phyloP scores from a whole-genome alignment of 2,888 invertebrate genomes.

The Dusona sp. region DNA sequence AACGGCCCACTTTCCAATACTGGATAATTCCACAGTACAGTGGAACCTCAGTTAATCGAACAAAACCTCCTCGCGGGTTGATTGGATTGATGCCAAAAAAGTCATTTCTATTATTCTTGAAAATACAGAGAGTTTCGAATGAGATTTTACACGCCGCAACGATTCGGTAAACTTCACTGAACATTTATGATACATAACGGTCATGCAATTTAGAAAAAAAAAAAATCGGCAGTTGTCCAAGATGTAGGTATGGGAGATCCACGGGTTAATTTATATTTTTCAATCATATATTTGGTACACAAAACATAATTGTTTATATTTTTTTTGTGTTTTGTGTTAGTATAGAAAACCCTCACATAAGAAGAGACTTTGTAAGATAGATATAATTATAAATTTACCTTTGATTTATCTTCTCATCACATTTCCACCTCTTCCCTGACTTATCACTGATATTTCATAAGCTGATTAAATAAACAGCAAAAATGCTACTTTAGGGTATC shows the following conservation, averaged over 20 bases:
- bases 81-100: neutral
- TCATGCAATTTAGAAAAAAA: neutral
- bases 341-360: neutral
- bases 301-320: neutral
- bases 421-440: neutral
- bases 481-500: neutral
- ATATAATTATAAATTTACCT: slow-evolving; percentile 13
- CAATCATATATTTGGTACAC: neutral
- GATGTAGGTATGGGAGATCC: neutral
- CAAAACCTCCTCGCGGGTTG: neutral
- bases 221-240: neutral
- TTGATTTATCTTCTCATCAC: slow-evolving; percentile 24
- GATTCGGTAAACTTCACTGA: neutral
- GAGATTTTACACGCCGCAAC: neutral
- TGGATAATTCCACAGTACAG: neutral
- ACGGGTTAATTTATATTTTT: neutral
- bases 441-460: neutral
- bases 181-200: neutral
- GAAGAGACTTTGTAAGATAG: neutral
- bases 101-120: neutral
- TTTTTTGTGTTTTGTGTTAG: neutral
- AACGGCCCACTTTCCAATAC: neutral
- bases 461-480: neutral
- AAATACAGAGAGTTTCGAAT: neutral
- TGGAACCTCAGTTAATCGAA: neutral